Evolutionary conservation across 2,113 vertebrate genomes (phyloP).

Genomic region (Macquaria ambigua): DNA sequence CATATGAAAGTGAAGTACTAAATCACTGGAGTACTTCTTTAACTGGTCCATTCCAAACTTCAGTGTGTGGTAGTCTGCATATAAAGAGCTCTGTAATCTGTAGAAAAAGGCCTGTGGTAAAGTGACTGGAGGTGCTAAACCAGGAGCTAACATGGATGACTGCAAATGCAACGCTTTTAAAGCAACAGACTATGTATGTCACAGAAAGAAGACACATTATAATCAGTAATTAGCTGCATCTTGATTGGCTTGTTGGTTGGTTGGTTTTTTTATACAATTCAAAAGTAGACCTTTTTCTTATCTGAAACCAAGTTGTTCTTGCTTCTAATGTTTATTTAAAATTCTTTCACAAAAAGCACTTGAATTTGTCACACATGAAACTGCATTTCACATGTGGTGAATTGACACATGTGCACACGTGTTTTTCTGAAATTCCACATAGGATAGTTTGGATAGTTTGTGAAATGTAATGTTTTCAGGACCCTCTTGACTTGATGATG

Average conservation of each 20-base stretch:
- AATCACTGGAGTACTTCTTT: too few species aligned
- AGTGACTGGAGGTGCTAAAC: background rate
- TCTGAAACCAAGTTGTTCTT: background rate
- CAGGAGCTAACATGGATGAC: background rate
- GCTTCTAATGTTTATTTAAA: background rate
- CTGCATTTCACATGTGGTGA: background rate
- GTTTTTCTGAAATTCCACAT: background rate
- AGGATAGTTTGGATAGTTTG: too few species aligned
- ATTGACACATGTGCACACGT: background rate
- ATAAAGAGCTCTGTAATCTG: background rate
- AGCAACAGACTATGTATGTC: background rate
- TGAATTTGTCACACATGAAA: background rate
- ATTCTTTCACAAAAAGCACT: background rate
- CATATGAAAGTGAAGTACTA: too few species aligned
- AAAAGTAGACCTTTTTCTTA: background rate
- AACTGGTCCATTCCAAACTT: background rate
- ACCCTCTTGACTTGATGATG: background rate
- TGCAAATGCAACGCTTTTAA: background rate
- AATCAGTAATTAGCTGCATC: background rate
- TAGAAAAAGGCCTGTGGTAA: too few species aligned
- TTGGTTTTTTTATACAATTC: background rate
- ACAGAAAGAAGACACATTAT: background rate
- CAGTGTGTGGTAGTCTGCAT: too few species aligned
- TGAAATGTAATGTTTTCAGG: background rate
- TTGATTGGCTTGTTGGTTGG: background rate